Evolutionary conservation across 2,797 vertebrate genomes (phyloP).

Genomic region (Rhinophrynus dorsalis): DNA sequence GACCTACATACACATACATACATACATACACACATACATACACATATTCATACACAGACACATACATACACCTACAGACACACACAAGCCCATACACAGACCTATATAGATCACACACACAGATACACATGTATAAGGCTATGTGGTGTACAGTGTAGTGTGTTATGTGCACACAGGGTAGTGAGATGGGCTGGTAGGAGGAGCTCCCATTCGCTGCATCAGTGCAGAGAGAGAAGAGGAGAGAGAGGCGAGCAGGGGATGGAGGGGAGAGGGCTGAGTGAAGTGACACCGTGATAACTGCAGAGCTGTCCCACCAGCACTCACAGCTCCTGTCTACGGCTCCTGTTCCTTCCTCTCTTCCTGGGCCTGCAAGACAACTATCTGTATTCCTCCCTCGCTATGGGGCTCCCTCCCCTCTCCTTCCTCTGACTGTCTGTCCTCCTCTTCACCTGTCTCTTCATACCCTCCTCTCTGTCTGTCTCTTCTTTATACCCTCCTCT

Average conservation of each 20-base stretch:
- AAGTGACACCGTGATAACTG: slow-evolving; percentile 39
- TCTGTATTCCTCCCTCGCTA: background rate
- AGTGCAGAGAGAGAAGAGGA: slow-evolving; percentile 25
- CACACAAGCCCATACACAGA: too few relatives aligned
- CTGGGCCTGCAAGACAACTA: slow-evolving; percentile 2
- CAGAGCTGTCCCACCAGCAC: slow-evolving; percentile 46
- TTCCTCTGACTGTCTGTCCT: background rate
- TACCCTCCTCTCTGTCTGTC: slow-evolving; percentile 17
- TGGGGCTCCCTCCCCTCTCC: background rate
- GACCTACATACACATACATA: too few relatives aligned
- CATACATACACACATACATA: too few relatives aligned
- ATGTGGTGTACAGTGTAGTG: too few relatives aligned
- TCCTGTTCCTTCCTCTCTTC: slow-evolving; percentile 5
- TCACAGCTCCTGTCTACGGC: background rate
- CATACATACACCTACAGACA: too few relatives aligned
- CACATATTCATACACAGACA: too few relatives aligned
- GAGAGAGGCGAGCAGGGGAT: slow-evolving; percentile 9
- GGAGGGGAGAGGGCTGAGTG: slow-evolving; percentile 4
- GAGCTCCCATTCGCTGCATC: slow-evolving; percentile 34
- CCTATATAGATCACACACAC: too few relatives aligned
- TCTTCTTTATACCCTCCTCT: background rate
- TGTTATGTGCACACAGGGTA: too few relatives aligned
- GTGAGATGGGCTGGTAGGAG: slow-evolving; percentile 5
- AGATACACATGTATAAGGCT: too few relatives aligned
- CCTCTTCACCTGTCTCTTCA: slow-evolving; percentile 11